Evolutionary conservation across 2,797 vertebrate genomes (phyloP).

Genomic region (Spatula versicolor): DNA sequence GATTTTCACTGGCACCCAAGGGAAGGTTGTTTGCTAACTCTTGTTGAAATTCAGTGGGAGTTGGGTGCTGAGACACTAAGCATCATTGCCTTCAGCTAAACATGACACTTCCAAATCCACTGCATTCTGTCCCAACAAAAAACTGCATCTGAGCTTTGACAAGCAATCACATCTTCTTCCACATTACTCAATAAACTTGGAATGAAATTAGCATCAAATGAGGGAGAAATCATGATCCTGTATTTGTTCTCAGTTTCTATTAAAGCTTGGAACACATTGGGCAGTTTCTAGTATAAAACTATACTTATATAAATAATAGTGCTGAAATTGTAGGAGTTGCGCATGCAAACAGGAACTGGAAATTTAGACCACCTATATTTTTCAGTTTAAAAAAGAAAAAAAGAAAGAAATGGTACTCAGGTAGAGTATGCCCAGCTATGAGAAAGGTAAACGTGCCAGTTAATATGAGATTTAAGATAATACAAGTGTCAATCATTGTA

Average conservation of each 20-base stretch:
- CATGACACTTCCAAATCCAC: constrained; percentile 33
- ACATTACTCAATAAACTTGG: not conserved
- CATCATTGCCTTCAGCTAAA: constrained; percentile 54
- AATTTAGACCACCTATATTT: not conserved
- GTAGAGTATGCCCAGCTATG: not conserved
- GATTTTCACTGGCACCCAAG: constrained; percentile 49
- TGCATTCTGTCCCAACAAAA: not conserved
- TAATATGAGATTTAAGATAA: not conserved
- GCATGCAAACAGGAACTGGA: not conserved
- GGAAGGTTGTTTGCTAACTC: constrained; percentile 58
- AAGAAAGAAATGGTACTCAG: not conserved
- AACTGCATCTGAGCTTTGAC: constrained; percentile 26
- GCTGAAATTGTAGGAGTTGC: not conserved
- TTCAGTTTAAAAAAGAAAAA: not conserved
- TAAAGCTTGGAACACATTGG: not conserved
- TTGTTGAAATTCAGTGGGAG: constrained; percentile 48
- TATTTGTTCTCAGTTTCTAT: not conserved
- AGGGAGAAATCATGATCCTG: not conserved
- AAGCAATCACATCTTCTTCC: constrained; percentile 34
- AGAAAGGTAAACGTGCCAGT: not conserved
- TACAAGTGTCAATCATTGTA: not conserved
- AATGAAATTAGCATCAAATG: not conserved
- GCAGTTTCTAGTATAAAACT: not conserved
- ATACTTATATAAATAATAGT: not conserved
- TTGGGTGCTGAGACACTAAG: constrained; percentile 40